phyloP scores from a whole-genome alignment of 2,888 invertebrate species.

The Didymodactylos carnosus region DNA sequence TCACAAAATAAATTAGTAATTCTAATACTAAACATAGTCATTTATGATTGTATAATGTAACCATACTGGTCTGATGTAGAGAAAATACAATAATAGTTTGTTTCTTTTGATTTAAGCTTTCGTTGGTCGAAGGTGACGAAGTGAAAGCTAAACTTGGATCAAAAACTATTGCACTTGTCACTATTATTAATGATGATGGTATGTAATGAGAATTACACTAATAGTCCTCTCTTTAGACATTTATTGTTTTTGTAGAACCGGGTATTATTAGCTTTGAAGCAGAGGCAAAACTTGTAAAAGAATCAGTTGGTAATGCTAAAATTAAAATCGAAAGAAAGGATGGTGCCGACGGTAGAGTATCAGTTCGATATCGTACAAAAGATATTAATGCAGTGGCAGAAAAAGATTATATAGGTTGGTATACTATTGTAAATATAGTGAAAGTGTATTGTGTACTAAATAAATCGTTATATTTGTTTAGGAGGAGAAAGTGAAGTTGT shows the following conservation, averaged over 20 bases:
- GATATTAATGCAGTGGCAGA: constrained; percentile 41
- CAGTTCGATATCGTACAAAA: constrained; percentile 40
- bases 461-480: constrained; percentile 22
- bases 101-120: too few relatives aligned
- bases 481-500: constrained; percentile 19
- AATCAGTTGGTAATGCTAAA: constrained; percentile 38
- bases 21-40: too few relatives aligned
- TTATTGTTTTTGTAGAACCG: constrained; percentile 35
- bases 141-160: constrained; percentile 36
- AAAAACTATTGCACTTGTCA: constrained; percentile 41
- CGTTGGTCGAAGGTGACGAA: constrained; percentile 22
- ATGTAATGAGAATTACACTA: constrained; percentile 17
- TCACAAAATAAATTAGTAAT: too few relatives aligned
- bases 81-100: too few relatives aligned
- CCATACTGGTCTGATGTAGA: too few relatives aligned
- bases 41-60: too few relatives aligned
- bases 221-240: not conserved
- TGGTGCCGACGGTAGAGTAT: constrained; percentile 41
- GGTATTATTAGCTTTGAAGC: constrained; percentile 41
- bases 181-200: constrained; percentile 44
- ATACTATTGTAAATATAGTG: not conserved
- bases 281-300: constrained; percentile 41
- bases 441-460: not conserved
- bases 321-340: constrained; percentile 38
- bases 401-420: constrained; percentile 34